Evolutionary conservation across 2,888 invertebrate species (phyloP).

Genomic region (Stramonita haemastoma): DNA sequence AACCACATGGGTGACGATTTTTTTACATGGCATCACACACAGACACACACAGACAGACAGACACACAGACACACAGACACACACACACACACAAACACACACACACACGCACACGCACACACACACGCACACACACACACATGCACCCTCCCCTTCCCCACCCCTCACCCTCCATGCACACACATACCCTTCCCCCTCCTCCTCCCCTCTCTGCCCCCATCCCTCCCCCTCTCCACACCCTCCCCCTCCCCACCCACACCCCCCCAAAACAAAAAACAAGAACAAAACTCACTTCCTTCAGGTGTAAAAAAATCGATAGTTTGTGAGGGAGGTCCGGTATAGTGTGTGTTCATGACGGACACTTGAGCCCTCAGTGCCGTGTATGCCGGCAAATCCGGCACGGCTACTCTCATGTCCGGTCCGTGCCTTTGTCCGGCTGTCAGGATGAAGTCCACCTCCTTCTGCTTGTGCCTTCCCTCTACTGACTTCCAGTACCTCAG

Average conservation of each 20-base stretch:
- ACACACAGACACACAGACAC: too few species aligned
- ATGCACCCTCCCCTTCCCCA: neutral
- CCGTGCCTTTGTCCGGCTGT: conserved; percentile 53
- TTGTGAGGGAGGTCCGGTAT: conserved; percentile 93
- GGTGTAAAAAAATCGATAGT: conserved; percentile 81
- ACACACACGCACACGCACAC: neutral
- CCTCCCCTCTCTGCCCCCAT: too few species aligned
- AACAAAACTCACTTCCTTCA: conserved; percentile 69
- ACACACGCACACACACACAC: conserved; percentile 13
- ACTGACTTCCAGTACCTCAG: conserved; percentile 96
- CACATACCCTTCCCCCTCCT: too few species aligned
- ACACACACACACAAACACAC: neutral
- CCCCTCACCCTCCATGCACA: neutral
- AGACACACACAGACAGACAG: too few species aligned
- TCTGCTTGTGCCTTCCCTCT: conserved; percentile 78
- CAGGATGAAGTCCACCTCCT: conserved; percentile 64
- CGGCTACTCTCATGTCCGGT: conserved; percentile 64
- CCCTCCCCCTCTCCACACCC: too few species aligned
- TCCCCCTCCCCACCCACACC: too few species aligned
- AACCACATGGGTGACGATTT: too few species aligned
- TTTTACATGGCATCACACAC: too few species aligned
- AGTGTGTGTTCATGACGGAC: conserved; percentile 92
- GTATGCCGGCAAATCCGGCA: conserved; percentile 71
- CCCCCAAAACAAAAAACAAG: too few species aligned
- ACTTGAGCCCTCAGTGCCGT: conserved; percentile 91